These are phyloP conservation scores for Habropoda laboriosa DNA, from an alignment of 1,140 invertebrate genomes.

Conservation along the genomic window DNA sequence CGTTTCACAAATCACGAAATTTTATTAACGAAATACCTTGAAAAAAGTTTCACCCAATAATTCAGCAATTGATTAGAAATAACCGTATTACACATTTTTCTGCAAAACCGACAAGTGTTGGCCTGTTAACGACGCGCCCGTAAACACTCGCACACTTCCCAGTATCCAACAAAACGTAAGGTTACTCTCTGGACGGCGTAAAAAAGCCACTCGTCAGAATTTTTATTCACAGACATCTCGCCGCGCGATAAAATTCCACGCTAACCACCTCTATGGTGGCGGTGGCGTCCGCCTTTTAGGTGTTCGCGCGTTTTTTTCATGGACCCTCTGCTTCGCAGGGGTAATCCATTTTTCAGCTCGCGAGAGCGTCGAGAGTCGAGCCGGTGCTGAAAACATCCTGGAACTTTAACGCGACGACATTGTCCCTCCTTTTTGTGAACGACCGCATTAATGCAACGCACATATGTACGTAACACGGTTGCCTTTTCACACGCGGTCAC, in stretches of 20 bases:
- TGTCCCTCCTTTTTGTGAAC: not conserved
- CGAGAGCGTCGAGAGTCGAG: too few species aligned
- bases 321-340: not conserved
- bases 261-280: conserved; percentile 15
- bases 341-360: not conserved
- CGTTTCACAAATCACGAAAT: too few species aligned
- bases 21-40: too few species aligned
- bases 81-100: too few species aligned
- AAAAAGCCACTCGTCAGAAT: not conserved
- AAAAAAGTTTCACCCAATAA: too few species aligned
- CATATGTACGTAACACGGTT: not conserved
- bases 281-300: not conserved
- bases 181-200: not conserved
- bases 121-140: too few species aligned
- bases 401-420: not conserved
- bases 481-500: not conserved
- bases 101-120: too few species aligned
- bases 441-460: not conserved
- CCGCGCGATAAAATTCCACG: conserved; percentile 8
- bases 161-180: not conserved
- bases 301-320: not conserved
- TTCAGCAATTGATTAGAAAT: too few species aligned
- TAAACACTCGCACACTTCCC: not conserved
- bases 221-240: conserved; percentile 6
- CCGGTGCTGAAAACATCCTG: not conserved